A percentile compares a stretch with the other conserved stretches of the same genome.
These are phyloP conservation scores for Benitochromis conjunctus DNA, from an alignment of 2,113 vertebrate genomes.

Conservation along the genomic window DNA sequence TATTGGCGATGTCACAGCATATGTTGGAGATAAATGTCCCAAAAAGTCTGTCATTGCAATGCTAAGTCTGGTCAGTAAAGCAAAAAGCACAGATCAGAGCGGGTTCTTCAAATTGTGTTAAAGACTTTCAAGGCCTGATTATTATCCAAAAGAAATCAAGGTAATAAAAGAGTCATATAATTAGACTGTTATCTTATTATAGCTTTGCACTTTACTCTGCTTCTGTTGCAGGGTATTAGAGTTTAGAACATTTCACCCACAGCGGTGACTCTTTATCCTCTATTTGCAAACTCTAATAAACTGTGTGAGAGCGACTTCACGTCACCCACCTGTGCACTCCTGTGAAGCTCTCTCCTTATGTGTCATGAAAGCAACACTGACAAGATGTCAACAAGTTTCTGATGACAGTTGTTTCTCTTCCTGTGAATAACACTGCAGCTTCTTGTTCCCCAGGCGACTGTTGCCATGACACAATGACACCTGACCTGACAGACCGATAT, in stretches of 20 bases:
- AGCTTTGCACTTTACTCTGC: background rate
- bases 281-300: rapidly evolving
- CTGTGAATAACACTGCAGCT: constrained; percentile 65
- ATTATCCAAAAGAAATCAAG: background rate
- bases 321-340: background rate
- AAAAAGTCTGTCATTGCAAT: background rate
- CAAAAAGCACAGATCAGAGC: too few relatives aligned
- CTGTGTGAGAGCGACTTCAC: background rate
- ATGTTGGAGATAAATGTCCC: rapidly evolving
- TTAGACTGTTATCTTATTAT: rapidly evolving
- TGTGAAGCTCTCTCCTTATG: background rate
- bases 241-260: background rate
- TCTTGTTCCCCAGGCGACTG: constrained; percentile 71
- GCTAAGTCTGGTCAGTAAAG: background rate
- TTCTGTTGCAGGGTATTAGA: background rate
- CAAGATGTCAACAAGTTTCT: background rate
- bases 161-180: background rate
- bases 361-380: background rate
- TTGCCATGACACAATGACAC: constrained; percentile 67
- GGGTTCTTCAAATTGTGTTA: background rate
- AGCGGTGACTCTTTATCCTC: background rate
- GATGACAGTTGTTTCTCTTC: background rate
- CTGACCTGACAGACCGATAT: constrained; percentile 65
- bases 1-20: background rate
- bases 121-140: background rate